A percentile compares a stretch with the other conserved stretches of the same genome.
Evolutionary conservation across 2,797 vertebrate species (phyloP).

Genomic region (Argya squamiceps): DNA sequence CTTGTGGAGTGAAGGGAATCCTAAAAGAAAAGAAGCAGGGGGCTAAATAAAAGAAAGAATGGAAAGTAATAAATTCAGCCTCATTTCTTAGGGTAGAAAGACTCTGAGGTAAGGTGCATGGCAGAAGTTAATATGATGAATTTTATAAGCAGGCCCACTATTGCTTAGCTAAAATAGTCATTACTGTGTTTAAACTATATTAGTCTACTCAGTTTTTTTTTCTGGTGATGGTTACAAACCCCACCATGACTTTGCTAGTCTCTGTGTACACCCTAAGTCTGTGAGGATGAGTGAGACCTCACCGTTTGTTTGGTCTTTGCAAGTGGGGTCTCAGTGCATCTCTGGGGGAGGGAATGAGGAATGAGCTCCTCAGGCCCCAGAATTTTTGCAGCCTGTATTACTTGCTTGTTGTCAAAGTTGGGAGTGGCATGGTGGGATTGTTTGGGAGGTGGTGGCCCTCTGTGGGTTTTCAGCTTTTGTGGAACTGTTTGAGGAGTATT

Average conservation of each 20-base stretch:
- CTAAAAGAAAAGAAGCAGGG: neutral
- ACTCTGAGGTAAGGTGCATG: neutral
- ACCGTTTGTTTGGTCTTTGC: neutral
- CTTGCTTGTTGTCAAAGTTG: neutral
- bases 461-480: neutral
- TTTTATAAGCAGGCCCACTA: neutral
- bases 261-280: neutral
- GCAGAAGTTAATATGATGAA: neutral
- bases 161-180: neutral
- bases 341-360: neutral
- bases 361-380: neutral
- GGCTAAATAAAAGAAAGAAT: neutral
- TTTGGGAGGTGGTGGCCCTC: neutral
- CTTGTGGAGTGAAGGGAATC: neutral
- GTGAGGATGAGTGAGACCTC: neutral
- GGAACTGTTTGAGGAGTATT: neutral
- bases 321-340: neutral
- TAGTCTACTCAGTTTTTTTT: neutral
- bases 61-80: neutral
- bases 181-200: neutral
- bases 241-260: neutral
- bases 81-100: neutral
- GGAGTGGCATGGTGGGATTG: neutral
- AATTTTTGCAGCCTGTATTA: neutral
- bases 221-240: neutral